Base-by-base conservation (phyloP, 2,113 vertebrate genomes). In the Mirounga angustirostris region DNA sequence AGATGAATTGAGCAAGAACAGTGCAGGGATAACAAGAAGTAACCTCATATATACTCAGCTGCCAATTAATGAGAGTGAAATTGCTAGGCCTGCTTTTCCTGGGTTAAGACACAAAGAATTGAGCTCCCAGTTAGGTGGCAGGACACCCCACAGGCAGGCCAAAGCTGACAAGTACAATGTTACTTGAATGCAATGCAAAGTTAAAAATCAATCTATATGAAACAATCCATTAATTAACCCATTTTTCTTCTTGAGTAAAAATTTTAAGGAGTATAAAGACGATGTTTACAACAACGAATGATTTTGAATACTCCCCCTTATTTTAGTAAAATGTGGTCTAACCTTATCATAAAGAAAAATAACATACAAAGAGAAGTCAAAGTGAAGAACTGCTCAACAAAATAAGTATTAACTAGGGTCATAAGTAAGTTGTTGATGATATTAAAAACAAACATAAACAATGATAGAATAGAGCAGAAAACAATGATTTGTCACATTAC, bases 101-200 rank as follows among this genome's bases (percentile, higher is more conserved):
- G 4, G 16, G 21, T 65, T 95, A 73, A 56, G 69, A 52, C 43
- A 30, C 19, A 78, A 67, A 87, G 43, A 71, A 71, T 26, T 46
- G 7, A 56, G 9, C 1, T 4, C 0, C 19, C 14, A 67, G 0
- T 0, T 65, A 43, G 2, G 1, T 73, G 22, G 9, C 18, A 79
- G 11, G 33, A 3, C 79, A 63, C 4, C 43, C 71, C 10, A 46
- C 0, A n/a, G 4, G 33, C 12, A 61, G 16, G 18, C 5, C 0
- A 4, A 56, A 7, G 59, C 36, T 26, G 81, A 1, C 14, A 71
- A 58, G 21, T 36, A n/a, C 54, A 69, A 71, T 61, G 26, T 12
- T 46, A 36, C 4, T 69, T 33, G 7, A 63, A 74, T 61, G 7
- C 19, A 9, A 76, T 65, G 3, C 10, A 46, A 88, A 65, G 19